Evolutionary conservation across 2,888 invertebrate species (phyloP), one percentile per base, ranked within the genome.

Genomic region (Hypercompe scribonia): DNA sequence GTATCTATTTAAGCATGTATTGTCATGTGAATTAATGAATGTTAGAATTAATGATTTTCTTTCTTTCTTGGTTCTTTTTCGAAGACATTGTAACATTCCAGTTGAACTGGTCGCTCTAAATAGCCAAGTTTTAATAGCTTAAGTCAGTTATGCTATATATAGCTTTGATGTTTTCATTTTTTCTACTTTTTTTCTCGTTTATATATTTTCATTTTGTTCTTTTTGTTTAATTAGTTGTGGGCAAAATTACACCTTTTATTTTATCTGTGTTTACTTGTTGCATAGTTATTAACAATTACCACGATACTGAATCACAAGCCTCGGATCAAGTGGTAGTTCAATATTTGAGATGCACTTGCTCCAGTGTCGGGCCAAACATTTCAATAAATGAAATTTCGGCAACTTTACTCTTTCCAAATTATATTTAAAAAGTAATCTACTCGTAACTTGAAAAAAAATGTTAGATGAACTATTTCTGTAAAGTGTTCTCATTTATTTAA

Each of bases 341-440:
- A 92, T 93, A 92, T 92, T 93, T 92, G 90, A 88, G 76, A 82
- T 90, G 85, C 91, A 85, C 91, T 92, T 86, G 82, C 75, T 78
- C 80, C 86, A 86, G 84, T 84, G 87, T 86, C 85, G 83, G 82
- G 78, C 84, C 86, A 87, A 88, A 88, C 83, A 89, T 89, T 89
- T 86, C 85, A 84, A 85, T 85, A 86, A 88, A 88, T 88, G 84
- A 87, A 89, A 87, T 87, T 86, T 86, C 81, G 83, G 84, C 81
- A 78, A 77, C 82, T 84, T 83, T 79, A 72, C 72, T 72, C 65
- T 71, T 73, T 73, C 65, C 65, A 74, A 71, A 8, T 21, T 66
- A 24, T 31, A 21, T 77, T 54, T 21, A 24, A 50, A 50, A 50
- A 46, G 21, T 46, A 2, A 21, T 7, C 46, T 5, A 50, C 4